These are phyloP conservation scores for Salvelinus fontinalis DNA, from an alignment of 2,113 vertebrate species.

Conservation along the genomic window DNA sequence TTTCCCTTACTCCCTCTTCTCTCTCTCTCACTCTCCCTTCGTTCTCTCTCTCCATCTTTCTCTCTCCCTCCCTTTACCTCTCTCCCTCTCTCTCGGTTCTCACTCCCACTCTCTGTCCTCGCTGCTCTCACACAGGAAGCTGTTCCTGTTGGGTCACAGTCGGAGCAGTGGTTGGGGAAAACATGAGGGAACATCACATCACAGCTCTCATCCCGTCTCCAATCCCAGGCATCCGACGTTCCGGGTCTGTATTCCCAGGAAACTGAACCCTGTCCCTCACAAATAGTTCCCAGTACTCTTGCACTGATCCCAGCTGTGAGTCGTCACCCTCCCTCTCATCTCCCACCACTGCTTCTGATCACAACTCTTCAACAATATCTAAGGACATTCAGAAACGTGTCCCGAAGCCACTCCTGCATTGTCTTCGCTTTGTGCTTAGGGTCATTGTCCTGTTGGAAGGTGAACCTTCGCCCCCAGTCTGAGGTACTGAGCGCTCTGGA, in stretches of 20 bases:
- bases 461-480: too few relatives aligned
- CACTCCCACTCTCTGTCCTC: conserved; percentile 56
- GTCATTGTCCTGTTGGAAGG: too few relatives aligned
- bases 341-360: neutral
- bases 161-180: conserved; percentile 13
- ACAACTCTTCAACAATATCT: neutral
- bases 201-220: conserved; percentile 21
- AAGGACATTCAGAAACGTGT: neutral
- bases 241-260: conserved; percentile 47
- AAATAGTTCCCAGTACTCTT: conserved; percentile 33
- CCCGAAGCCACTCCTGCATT: too few relatives aligned
- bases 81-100: conserved; percentile 15
- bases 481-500: too few relatives aligned
- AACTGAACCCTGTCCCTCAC: conserved; percentile 60
- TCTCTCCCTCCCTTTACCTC: neutral
- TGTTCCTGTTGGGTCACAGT: conserved; percentile 36
- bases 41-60: neutral
- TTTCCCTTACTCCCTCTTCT: too few relatives aligned
- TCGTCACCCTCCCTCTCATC: neutral
- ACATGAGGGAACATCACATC: neutral
- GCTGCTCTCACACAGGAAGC: conserved; percentile 47
- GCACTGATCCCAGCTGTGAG: too few relatives aligned
- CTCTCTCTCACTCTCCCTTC: neutral
- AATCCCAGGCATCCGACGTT: conserved; percentile 46
- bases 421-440: too few relatives aligned